Evolutionary conservation across 2,888 invertebrate species (phyloP), one percentile per base, ranked within the genome.

Genomic region (Perizoma affinitatum): DNA sequence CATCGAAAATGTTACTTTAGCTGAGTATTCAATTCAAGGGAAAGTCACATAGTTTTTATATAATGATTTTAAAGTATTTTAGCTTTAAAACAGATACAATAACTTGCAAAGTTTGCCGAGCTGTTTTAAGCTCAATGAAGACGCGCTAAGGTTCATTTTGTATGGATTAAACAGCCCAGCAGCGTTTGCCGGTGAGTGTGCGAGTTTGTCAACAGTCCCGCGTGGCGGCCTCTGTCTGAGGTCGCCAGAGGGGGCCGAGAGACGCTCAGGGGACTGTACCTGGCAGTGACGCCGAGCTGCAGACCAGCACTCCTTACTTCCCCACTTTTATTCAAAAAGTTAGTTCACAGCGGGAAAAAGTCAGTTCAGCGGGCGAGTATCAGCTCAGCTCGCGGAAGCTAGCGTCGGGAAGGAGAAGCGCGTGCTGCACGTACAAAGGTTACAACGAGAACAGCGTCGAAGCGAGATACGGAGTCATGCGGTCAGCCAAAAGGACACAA

Each of bases 401-500:
- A 80, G 85, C 83, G 82, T 74, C 73, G 80, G 81, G 78, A 78
- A 78, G 77, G 73, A 78, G 83, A 89, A 89, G 90, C 90, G 90
- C 88, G 90, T 86, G 89, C 75, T 85, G 84, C 83, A 86, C 87
- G 85, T 84, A 86, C 84, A 87, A 83, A 81, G 86, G 78, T 87
- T 87, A 90, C 87, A 87, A 87, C 87, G 83, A 89, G 87, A 85
- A 84, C 87, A 89, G 91, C 92, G 85, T 87, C 90, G 90, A 92
- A 93, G 92, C 93, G 84, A 88, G 80, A 90, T 92, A 88, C 91
- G 91, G 91, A 93, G 92, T 92, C 92, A 92, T 92, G 92, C 93
- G 92, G 92, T 92, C 92, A 92, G 92, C 92, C 92, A 90, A 92
- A 90, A 90, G 91, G 92, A 92, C 92, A 89, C 92, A 90, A 92